Conservation (phyloP, 2,888 invertebrate genomes). For the Leucania comma region DNA sequence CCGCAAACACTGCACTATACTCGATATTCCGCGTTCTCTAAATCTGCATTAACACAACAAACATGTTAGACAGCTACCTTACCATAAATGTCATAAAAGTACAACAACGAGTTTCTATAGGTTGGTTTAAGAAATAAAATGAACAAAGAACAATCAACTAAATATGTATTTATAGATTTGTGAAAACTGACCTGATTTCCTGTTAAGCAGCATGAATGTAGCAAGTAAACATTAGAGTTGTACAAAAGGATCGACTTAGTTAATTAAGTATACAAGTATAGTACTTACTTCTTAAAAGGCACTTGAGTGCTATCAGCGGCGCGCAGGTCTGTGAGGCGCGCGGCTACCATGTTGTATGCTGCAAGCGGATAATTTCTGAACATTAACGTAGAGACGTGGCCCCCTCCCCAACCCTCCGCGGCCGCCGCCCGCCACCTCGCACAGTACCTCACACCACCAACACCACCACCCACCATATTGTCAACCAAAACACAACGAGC, state of each 20-base stretch:
- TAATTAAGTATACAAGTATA: neutral
- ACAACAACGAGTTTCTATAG: neutral
- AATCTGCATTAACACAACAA: slow-evolving; percentile 91
- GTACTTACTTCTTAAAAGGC: slow-evolving; percentile 99
- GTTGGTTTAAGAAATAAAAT: slow-evolving; percentile 1
- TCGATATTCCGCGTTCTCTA: slow-evolving; percentile 98
- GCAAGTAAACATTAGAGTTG: slow-evolving; percentile 43
- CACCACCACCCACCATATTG: slow-evolving; percentile 89
- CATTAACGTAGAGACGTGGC: slow-evolving; percentile 86
- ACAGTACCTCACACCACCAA: slow-evolving; percentile 80
- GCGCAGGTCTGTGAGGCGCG: slow-evolving; percentile 98
- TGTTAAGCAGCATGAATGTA: slow-evolving; percentile 72
- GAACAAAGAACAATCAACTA: neutral
- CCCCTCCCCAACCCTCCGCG: slow-evolving; percentile 61
- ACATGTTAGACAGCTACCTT: slow-evolving; percentile 19
- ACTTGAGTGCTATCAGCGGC: slow-evolving; percentile 98
- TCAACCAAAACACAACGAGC: slow-evolving; percentile 81
- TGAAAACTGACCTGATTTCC: slow-evolving; percentile 87
- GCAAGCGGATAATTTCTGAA: slow-evolving; percentile 94
- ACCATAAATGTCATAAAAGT: neutral
- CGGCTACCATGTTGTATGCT: slow-evolving; percentile 99
- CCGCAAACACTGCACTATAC: slow-evolving; percentile 93
- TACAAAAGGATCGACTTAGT: neutral
- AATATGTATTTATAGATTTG: neutral
- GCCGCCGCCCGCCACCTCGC: slow-evolving; percentile 71